phyloP scores from a whole-genome alignment of 1,140 invertebrate species.

The Sitodiplosis mosellana region DNA sequence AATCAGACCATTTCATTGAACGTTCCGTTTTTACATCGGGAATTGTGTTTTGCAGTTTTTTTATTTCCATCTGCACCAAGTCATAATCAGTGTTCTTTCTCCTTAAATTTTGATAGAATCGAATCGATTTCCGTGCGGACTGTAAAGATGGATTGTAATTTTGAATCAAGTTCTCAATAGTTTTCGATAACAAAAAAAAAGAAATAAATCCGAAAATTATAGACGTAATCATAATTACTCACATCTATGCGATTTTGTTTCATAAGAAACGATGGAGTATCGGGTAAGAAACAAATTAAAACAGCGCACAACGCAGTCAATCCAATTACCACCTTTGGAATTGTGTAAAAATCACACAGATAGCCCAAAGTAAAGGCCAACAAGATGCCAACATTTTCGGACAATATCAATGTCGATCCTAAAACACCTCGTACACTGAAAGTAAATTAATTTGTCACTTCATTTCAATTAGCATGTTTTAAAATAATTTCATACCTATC shows the following conservation, averaged over 20 bases:
- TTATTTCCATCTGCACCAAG: conserved; percentile 9
- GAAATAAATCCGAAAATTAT: background rate
- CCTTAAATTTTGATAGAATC: conserved; percentile 17
- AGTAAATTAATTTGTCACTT: background rate
- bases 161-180: background rate
- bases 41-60: background rate
- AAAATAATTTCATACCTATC: conserved; percentile 12
- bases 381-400: conserved; percentile 30
- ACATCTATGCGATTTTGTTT: conserved; percentile 29
- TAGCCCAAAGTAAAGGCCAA: conserved; percentile 29
- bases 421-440: conserved; percentile 25
- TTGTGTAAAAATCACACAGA: conserved; percentile 21
- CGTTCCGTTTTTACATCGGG: background rate
- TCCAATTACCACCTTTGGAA: conserved; percentile 27
- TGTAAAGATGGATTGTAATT: conserved; percentile 1
- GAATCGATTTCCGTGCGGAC: conserved; percentile 16
- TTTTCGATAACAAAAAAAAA: background rate
- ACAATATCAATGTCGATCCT: conserved; percentile 30
- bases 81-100: conserved; percentile 10
- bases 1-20: background rate
- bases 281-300: conserved; percentile 29
- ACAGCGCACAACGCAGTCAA: conserved; percentile 26
- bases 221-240: conserved; percentile 7
- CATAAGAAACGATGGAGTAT: conserved; percentile 30
- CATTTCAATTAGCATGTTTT: background rate